Percentiles rank a stretch among this genome's conserved stretches.
phyloP scores from a whole-genome alignment of 1,140 invertebrate species.

The Trichonephila clavipes region DNA sequence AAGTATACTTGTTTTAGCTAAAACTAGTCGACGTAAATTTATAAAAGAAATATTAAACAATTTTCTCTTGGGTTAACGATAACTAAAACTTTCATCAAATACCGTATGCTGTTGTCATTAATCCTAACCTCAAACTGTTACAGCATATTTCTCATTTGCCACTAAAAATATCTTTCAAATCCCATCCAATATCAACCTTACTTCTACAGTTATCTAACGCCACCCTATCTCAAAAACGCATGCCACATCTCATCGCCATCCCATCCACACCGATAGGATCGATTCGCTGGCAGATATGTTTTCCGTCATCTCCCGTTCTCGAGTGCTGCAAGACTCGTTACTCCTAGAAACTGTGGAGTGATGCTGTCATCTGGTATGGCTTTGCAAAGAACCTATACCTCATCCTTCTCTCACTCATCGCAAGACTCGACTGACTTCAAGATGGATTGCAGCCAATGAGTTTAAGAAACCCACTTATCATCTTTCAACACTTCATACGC shows the following conservation, averaged over 20 bases:
- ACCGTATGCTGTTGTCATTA: no score
- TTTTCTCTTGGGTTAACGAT: no score
- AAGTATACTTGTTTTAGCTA: no score
- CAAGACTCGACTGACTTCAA: background rate
- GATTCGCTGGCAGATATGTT: background rate
- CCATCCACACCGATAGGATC: background rate
- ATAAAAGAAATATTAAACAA: no score
- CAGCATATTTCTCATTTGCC: no score
- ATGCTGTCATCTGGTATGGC: conserved; percentile 17
- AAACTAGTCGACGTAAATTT: no score
- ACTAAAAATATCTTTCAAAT: no score
- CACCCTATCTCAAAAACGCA: background rate
- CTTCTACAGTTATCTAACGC: background rate
- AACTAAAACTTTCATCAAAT: no score
- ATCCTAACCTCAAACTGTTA: no score
- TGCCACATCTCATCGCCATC: background rate
- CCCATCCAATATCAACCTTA: no score
- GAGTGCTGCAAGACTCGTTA: background rate
- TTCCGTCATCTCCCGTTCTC: background rate
- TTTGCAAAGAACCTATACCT: background rate
- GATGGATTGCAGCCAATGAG: background rate
- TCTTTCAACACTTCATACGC: conserved; percentile 13
- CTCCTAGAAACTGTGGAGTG: background rate
- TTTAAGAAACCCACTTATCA: conserved; percentile 40
- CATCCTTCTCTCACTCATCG: background rate